Conservation (phyloP, 2,113 vertebrate genomes). For the Gavialis gangeticus region DNA sequence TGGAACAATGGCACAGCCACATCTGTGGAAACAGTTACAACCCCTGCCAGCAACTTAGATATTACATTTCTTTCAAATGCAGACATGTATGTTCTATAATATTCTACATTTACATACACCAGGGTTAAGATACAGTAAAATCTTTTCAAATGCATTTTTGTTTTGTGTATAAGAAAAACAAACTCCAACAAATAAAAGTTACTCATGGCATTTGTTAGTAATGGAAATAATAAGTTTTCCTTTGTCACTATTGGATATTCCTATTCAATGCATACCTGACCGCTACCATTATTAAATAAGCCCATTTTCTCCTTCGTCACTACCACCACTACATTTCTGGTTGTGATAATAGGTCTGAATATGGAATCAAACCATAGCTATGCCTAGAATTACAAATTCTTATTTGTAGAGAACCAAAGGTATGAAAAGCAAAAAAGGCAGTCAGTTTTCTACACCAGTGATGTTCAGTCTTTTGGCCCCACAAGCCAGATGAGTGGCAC, state of each 20-base stretch:
- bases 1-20: not conserved
- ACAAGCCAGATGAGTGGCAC: no score
- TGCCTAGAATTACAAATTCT: not conserved
- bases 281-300: not conserved
- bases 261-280: not conserved
- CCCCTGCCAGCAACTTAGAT: not conserved
- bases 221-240: not conserved
- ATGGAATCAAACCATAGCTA: slow-evolving; percentile 4
- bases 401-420: slow-evolving; percentile 1
- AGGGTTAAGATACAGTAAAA: not conserved
- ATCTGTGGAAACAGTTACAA: not conserved
- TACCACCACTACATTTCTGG: not conserved
- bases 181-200: not conserved
- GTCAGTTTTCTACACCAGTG: not conserved
- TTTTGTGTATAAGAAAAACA: not conserved
- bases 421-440: slow-evolving; percentile 29
- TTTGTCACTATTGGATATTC: not conserved
- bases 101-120: not conserved
- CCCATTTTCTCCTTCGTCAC: not conserved
- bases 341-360: not conserved
- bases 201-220: not conserved
- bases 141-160: not conserved
- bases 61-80: not conserved
- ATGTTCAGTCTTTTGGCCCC: no score
- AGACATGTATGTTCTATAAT: not conserved